These are phyloP conservation scores for Carpatolechia fugitivella DNA, from an alignment of 2,888 invertebrate species.

Conservation along the genomic window DNA sequence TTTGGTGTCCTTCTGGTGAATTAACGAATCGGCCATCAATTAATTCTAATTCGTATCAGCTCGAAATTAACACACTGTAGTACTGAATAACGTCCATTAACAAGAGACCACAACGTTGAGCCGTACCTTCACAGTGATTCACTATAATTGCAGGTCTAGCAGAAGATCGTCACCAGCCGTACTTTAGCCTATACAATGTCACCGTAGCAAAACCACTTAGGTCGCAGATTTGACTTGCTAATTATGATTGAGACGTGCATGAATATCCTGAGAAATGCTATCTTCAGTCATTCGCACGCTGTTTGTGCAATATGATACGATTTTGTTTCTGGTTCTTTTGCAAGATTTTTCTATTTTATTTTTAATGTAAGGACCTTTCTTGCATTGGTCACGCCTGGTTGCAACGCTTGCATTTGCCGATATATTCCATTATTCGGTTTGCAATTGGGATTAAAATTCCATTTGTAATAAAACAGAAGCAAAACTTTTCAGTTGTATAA, in stretches of 20 bases:
- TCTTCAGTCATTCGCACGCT: constrained; percentile 53
- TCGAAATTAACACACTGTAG: constrained; percentile 71
- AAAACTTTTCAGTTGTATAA: constrained; percentile 32
- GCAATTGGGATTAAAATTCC: constrained; percentile 34
- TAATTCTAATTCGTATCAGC: constrained; percentile 53
- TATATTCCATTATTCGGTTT: constrained; percentile 47
- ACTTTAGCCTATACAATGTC: constrained; percentile 24
- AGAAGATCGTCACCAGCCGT: constrained; percentile 47
- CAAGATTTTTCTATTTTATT: constrained; percentile 39
- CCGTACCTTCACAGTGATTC: constrained; percentile 59
- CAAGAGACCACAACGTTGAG: constrained; percentile 75
- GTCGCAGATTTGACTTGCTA: constrained; percentile 17
- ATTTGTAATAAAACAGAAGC: constrained; percentile 27
- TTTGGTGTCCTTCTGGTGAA: constrained; percentile 67
- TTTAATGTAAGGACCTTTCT: constrained; percentile 20
- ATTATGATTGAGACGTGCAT: constrained; percentile 28
- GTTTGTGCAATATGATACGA: constrained; percentile 46
- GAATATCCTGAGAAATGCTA: constrained; percentile 38
- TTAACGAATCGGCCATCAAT: constrained; percentile 62
- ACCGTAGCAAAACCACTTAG: constrained; percentile 23
- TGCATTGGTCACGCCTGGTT: constrained; percentile 61
- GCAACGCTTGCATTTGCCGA: constrained; percentile 75
- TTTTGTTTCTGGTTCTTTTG: constrained; percentile 38
- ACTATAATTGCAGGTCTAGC: constrained; percentile 56
- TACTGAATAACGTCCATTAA: constrained; percentile 70